Base-by-base conservation (phyloP, 2,888 invertebrate species). In the Prosopocoilus inquinatus region DNA sequence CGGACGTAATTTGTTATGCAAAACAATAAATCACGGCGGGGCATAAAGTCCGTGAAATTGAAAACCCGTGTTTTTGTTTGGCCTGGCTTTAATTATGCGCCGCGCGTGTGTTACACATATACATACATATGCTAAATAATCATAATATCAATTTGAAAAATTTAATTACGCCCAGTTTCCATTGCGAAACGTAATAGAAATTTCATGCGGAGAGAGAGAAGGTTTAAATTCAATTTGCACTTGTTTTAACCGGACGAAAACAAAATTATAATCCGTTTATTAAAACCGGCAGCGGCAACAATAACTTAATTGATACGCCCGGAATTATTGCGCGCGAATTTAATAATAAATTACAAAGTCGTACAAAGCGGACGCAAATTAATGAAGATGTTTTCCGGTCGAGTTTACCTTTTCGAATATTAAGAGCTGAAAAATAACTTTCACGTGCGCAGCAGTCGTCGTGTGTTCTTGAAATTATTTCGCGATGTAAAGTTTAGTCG, bases 231-330 rank as follows among this genome's bases (percentile, higher is more conserved):
- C 38, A 12, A 38, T 38, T 38, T 38, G 11, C 38, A 12, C 38
- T 38, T 13, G 38, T 38, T 38, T 38, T 13, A 12, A 12, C 38
- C 38, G 9, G 38, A 11, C 38, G 38, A 12, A 46, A 46, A 46
- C 38, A 38, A 16, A 46, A 46, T 9, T 13, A 32, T 38, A 38
- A 28, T 46, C 32, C 15, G 46, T 46, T 46, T 46, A 46, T 46
- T 46, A 32, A 32, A 46, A 28, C 32, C n/a, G 45, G 20, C 20
- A 28, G 1, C 28, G 32, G 32, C n/a, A 46, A 28, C 32, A 46
- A 28, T 32, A 46, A 32, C 28, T 46, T 46, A 46, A 46, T 46
- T 46, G 46, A 46, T 46, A 46, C 46, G 46, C 32, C n/a, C n/a
- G 12, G 32, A 46, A 46, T 46, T 28, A 15, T 28, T 32, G 11